Evolutionary conservation across 2,888 invertebrate species (phyloP), one percentile per base, ranked within the genome.

Genomic region (Odontocerum albicorne): DNA sequence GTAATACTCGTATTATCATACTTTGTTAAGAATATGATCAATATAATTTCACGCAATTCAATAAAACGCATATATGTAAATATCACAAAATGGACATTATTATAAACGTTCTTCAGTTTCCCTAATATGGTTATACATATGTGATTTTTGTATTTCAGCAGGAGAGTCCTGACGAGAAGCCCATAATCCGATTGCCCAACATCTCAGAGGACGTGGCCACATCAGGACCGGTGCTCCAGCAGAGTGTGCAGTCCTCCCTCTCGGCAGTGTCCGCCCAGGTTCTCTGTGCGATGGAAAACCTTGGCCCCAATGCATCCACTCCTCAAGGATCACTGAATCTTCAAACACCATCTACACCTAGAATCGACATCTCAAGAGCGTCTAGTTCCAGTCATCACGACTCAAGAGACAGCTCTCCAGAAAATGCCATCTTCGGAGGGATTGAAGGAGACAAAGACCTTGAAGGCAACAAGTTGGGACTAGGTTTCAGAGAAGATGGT

Each of bases 361-460:
- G 93, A 66, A 93, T 92, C 65, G 92, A 93, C 75, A 89, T 93
- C 69, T 92, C 92, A 63, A 83, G 92, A 63, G 92, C 93, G 3
- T 91, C 91, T 67, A 90, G 90, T 70, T 91, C 92, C 54, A 90
- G 90, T 31, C 91, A 92, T 66, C 91, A 92, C 68, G 91, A 92
- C 68, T 90, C 90, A 65, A 83, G 88, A 42, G 90, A 90, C 66
- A 89, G 89, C 66, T 89, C 90, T 43, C 92, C 92, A 1, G 92
- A 92, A 69, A 81, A 90, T 68, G 92, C 92, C 62, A 83, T 91
- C 63, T 86, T 88, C 67, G 84, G 85, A 68, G n/a, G n/a, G n/a
- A 81, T 82, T 75, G 54, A 53, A 32, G 56, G 43, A 67, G 82
- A 81, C 66, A 73, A 70, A 66, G 70, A 72, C 66, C 72, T 72